Percentiles rank a stretch among this genome's conserved stretches.
Evolutionary conservation across 2,113 vertebrate species (phyloP).

Genomic region (Etheostoma cragini): DNA sequence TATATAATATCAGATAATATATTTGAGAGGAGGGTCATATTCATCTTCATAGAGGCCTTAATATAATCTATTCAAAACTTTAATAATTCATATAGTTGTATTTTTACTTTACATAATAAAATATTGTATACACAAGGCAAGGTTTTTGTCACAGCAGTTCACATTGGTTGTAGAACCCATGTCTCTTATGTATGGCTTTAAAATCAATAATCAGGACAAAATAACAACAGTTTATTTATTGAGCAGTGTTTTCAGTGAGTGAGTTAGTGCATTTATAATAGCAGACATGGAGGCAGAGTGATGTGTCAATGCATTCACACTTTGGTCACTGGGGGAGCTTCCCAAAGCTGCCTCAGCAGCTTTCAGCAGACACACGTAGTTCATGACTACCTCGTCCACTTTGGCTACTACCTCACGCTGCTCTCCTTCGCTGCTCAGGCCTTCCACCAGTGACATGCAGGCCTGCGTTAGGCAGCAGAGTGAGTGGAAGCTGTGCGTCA

Average conservation of each 20-base stretch:
- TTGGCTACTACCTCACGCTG: conserved; percentile 89
- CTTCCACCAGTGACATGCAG: conserved; percentile 94
- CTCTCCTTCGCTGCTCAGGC: conserved; percentile 87
- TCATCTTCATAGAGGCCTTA: conserved; percentile 67
- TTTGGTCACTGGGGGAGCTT: conserved; percentile 86
- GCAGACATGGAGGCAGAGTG: conserved; percentile 92
- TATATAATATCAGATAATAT: conserved; percentile 62
- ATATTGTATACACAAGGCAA: conserved; percentile 92
- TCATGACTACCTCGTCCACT: conserved; percentile 91
- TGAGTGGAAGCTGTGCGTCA: conserved; percentile 96
- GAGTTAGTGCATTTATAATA: conserved; percentile 94
- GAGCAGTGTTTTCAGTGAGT: conserved; percentile 94
- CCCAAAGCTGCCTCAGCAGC: conserved; percentile 89
- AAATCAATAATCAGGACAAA: conserved; percentile 92
- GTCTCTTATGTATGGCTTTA: conserved; percentile 95
- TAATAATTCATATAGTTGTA: conserved; percentile 66
- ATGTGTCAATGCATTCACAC: conserved; percentile 91
- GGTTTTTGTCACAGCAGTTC: conserved; percentile 89
- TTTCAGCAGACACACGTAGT: conserved; percentile 92
- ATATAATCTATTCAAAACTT: conserved; percentile 84
- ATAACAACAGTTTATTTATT: conserved; percentile 86
- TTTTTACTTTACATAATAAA: conserved; percentile 92
- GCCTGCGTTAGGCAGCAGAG: conserved; percentile 94
- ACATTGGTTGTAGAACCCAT: conserved; percentile 83
- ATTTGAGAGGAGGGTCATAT: conserved; percentile 54